A percentile compares a stretch with the other conserved stretches of the same genome.
phyloP scores from a whole-genome alignment of 1,140 invertebrate genomes.

The Eumaeus atala region DNA sequence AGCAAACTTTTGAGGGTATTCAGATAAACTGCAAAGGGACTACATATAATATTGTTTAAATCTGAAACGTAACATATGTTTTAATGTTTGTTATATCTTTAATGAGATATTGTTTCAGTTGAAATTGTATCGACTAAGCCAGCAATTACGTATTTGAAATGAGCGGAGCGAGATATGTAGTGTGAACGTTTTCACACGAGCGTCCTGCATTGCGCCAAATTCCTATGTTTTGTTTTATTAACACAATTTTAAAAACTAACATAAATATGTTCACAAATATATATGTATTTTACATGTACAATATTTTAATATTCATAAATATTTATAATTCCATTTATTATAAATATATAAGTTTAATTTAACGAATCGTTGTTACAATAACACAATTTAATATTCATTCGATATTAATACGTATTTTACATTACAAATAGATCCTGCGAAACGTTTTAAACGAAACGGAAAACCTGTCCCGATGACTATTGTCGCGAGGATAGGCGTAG shows the following conservation, averaged over 20 bases:
- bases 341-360: too few species aligned
- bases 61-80: background rate
- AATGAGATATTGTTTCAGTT: slow-evolving; percentile 14
- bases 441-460: slow-evolving; percentile 45
- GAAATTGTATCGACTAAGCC: slow-evolving; percentile 38
- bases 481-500: slow-evolving; percentile 50
- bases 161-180: slow-evolving; percentile 38
- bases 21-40: background rate
- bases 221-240: slow-evolving; percentile 49
- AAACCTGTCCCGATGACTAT: slow-evolving; percentile 59
- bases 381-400: slow-evolving; percentile 19
- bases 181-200: slow-evolving; percentile 45
- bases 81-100: slow-evolving; percentile 3
- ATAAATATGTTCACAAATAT: too few species aligned
- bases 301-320: too few species aligned
- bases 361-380: slow-evolving; percentile 15
- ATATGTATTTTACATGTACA: too few species aligned
- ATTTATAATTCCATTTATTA: too few species aligned
- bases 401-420: slow-evolving; percentile 5
- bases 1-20: too few species aligned
- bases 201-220: slow-evolving; percentile 69
- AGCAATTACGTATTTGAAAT: slow-evolving; percentile 54
- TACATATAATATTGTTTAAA: background rate
- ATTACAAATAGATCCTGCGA: slow-evolving; percentile 23
- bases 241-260: slow-evolving; percentile 9